Evolutionary conservation across 2,113 vertebrate species (phyloP).

Genomic region (Cavia porcellus): DNA sequence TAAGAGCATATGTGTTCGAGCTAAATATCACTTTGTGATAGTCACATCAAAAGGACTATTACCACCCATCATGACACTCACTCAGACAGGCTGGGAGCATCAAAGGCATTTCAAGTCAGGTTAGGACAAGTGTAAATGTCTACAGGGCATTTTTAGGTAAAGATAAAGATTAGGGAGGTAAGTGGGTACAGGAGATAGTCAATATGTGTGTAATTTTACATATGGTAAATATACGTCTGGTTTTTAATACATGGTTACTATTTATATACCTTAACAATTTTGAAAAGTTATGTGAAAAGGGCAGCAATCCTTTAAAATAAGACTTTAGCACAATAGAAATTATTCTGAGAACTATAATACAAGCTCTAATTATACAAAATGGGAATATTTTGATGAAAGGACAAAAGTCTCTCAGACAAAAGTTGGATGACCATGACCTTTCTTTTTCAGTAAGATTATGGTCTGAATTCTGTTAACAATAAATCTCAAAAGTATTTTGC

Average conservation of each 20-base stretch:
- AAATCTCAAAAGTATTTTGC: slow-evolving; percentile 36
- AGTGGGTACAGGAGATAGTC: not conserved
- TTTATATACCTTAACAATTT: not conserved
- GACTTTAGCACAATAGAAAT: not conserved
- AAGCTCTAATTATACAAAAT: not conserved
- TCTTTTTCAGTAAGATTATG: not conserved
- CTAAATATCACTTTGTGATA: slow-evolving; percentile 39
- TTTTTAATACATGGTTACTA: not conserved
- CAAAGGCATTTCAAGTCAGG: slow-evolving; percentile 29
- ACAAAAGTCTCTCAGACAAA: slow-evolving; percentile 24
- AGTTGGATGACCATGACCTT: not conserved
- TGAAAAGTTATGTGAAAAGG: not conserved
- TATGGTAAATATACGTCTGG: slow-evolving; percentile 1
- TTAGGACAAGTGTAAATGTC: slow-evolving; percentile 30
- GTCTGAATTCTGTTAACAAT: not conserved
- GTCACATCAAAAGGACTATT: not conserved
- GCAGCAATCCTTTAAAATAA: not conserved
- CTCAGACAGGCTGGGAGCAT: slow-evolving; percentile 17
- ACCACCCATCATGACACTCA: not conserved
- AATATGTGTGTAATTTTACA: slow-evolving; percentile 14
- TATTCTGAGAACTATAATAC: not conserved
- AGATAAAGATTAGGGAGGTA: not conserved
- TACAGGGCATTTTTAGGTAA: not conserved
- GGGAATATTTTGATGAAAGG: not conserved
- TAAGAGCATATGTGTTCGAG: slow-evolving; percentile 24